These are phyloP conservation scores for Anguilla marmorata DNA, from an alignment of 2,797 vertebrate genomes.

Conservation along the genomic window DNA sequence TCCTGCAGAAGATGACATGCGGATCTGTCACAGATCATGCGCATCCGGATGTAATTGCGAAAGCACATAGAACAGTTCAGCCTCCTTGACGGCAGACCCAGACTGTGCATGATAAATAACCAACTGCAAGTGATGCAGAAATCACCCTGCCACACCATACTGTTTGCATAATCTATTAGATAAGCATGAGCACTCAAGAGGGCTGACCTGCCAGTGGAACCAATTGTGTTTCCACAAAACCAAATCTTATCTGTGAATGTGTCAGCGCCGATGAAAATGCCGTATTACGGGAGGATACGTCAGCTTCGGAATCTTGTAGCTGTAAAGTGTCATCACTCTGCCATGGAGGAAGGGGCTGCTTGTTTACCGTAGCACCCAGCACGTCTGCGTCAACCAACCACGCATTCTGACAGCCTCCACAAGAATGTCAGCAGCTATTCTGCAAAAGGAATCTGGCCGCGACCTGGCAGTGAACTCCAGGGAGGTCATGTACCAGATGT, in stretches of 20 bases:
- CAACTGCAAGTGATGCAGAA: not conserved
- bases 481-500: not conserved
- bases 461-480: slow-evolving; percentile 6
- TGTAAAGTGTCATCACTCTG: slow-evolving; percentile 12
- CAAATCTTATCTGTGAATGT: slow-evolving; percentile 19
- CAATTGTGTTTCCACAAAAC: slow-evolving; percentile 17
- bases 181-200: slow-evolving; percentile 14
- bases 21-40: not conserved
- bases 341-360: not conserved
- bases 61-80: not conserved
- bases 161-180: slow-evolving; percentile 22
- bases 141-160: not conserved
- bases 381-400: not conserved
- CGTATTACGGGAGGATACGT: not conserved
- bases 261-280: not conserved
- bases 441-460: not conserved
- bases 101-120: slow-evolving; percentile 9
- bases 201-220: slow-evolving; percentile 8
- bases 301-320: slow-evolving; percentile 9
- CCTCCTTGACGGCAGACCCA: not conserved
- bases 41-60: not conserved
- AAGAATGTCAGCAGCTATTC: not conserved
- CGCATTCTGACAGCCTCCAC: not conserved
- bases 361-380: not conserved
- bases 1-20: not conserved